Evolutionary conservation across 2,113 vertebrate genomes (phyloP).

Genomic region (Mesembrinibis cayennensis): DNA sequence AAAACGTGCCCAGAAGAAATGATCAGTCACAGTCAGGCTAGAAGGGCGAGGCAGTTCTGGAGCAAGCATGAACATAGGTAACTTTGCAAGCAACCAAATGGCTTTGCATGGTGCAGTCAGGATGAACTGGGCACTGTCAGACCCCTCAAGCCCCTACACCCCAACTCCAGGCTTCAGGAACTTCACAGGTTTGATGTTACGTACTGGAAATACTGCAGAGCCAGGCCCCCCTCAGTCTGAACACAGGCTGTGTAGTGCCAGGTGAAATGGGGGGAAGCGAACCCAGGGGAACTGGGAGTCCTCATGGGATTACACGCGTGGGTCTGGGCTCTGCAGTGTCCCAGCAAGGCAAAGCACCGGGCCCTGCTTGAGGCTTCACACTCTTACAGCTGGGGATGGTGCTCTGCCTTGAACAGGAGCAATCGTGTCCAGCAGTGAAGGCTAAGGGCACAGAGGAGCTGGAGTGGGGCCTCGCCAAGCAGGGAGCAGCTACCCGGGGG

Average conservation of each 20-base stretch:
- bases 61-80: background rate
- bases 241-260: background rate
- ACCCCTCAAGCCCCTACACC: background rate
- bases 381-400: background rate
- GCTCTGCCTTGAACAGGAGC: background rate
- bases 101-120: background rate
- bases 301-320: background rate
- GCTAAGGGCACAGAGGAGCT: background rate
- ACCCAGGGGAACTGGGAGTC: background rate
- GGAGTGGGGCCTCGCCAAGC: background rate
- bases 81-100: background rate
- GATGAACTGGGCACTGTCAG: background rate
- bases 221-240: background rate
- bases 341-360: background rate
- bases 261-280: background rate
- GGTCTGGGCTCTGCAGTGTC: background rate
- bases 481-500: background rate
- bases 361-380: background rate
- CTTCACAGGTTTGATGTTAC: background rate
- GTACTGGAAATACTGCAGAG: background rate
- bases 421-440: background rate
- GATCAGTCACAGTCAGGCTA: background rate
- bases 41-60: background rate
- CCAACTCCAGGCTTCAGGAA: background rate
- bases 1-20: conserved; percentile 15